Base-by-base conservation (phyloP, 1,140 invertebrate genomes). In the Popillia japonica region DNA sequence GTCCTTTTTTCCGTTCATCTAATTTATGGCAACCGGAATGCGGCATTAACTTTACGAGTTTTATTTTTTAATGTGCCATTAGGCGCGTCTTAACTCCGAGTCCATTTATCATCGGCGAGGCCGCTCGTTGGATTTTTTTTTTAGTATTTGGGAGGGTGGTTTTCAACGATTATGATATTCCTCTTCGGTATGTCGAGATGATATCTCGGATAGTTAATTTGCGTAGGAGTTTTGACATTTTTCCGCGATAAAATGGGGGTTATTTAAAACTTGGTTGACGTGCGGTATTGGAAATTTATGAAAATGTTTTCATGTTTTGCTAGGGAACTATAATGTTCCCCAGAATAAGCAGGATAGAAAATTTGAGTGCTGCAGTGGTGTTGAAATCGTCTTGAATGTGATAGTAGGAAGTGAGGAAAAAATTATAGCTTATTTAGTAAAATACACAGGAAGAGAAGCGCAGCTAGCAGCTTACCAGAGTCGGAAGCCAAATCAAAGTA, bases 21-120 rank as follows among this genome's bases (percentile, higher is more conserved):
- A 68, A 68, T 68, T 68, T 68, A 68, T 68, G 27, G 61, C 20
- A 7, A 7, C 61, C 61, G 61, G 61, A 68, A 68, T 61, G 22
- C 61, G 61, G 61, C 61, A 68, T 68, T 68, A 68, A 68, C 22
- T 68, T 68, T 68, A 14, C 22, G 61, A 68, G 61, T 68, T 68
- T 68, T 68, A 68, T 68, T 68, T 68, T 68, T 68, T 68, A 68
- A 68, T 68, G 61, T 68, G 17, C 61, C 61, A 68, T 68, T 68
- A 68, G 61, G 61, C 61, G 61, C 61, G 61, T 68, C 61, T 68
- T 68, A 68, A 68, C 61, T 68, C 22, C 22, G 20, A 17, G 20
- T 7, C 61, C 61, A 68, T 68, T 68, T 34, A 68, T 68, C 61
- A 68, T 68, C 22, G 22, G 0, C 17, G 20, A 68, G 61, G 10